Base-by-base conservation (phyloP, 1,140 invertebrate species). In the Ericerus pela region DNA sequence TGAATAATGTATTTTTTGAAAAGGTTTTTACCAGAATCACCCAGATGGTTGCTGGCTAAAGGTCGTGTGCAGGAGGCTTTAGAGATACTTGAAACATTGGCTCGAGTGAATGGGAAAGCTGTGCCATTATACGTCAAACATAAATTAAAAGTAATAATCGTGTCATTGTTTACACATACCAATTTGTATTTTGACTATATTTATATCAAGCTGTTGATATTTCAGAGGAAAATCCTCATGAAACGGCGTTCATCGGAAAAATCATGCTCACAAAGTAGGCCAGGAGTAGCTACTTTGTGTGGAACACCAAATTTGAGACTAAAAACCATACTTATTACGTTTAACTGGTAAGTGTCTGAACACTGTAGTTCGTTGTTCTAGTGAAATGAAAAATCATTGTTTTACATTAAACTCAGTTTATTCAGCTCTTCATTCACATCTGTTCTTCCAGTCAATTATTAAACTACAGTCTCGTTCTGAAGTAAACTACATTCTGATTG, bases 261-360 rank as follows among this genome's bases (percentile, higher is more conserved):
- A 62, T 68, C 76, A 62, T 70, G 73, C 67, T 60, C 77, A 55
- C 68, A 77, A 20, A 74, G 72, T 62, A 72, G 77, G 52, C 77
- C 78, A 4, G 83, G 82, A 22, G 76, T 86, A 1, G 72, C 77
- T 33, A 79, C 83, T 37, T 70, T 90, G 1, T 90, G 83, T 62
- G 75, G 75, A 61, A 88, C 87, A 0, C 86, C 88, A 0, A 92
- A 92, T 68, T 87, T 91, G 83, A 72, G 87, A 53, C 69, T 89
- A 1, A 80, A 79, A 62, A 78, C 76, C 0, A 70, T 73, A 20
- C 65, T 79, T 11, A 75, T 79, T 20, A 77, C 76, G 14, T 66
- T 78, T 37, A 76, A 78, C 58, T 79, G 77, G 77, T 78, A 62
- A 66, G 61, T 61, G 53, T 53, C 41, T 6, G 10, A 24, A 33